Base-by-base conservation (phyloP, 2,888 invertebrate species). In the Oithona nana region DNA sequence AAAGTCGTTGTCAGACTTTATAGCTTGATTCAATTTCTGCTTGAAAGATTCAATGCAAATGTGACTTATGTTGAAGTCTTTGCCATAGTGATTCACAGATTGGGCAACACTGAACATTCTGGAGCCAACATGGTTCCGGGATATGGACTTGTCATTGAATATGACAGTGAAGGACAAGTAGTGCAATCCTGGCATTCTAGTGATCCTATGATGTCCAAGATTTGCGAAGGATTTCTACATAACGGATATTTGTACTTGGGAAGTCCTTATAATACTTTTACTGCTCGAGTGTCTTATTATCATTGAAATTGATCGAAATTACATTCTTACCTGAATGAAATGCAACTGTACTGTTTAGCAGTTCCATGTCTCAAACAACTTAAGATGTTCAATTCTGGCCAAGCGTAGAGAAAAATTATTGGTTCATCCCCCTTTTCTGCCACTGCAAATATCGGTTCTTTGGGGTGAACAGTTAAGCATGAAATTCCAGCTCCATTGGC, bases 401-500 rank as follows among this genome's bases (percentile, higher is more conserved):
- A 92, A 63, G 82, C 81, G 71, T 88, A 93, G 52, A 93, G 76
- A 31, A 86, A 79, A 66, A 93, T 84, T 16, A 83, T 75, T 0
- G 92, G 89, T 6, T 79, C 74, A 0, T 70, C 69, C 0, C 83
- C 83, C 72, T 84, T 85, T 75, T 92, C 92, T 1, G 83, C 92
- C n/a, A 92, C 79, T 0, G 89, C 89, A 69, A 92, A 80, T 66
- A 84, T 82, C 64, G 76, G 73, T 66, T 74, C 76, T 16, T 71
- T 72, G 24, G 82, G 81, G 72, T 83, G 75, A 31, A 66, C 77
- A 63, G 82, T 76, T 61, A 90, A 79, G 67, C 83, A 83, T 1
- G 90, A 90, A 65, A 92, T 80, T 61, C 88, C 85, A 59, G 83
- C 83, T 3, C 88, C 88, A 20, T 82, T 81, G 0, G 82, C 81